These are phyloP conservation scores for Terrapene triunguis DNA, from an alignment of 2,113 vertebrate genomes.

Conservation along the genomic window DNA sequence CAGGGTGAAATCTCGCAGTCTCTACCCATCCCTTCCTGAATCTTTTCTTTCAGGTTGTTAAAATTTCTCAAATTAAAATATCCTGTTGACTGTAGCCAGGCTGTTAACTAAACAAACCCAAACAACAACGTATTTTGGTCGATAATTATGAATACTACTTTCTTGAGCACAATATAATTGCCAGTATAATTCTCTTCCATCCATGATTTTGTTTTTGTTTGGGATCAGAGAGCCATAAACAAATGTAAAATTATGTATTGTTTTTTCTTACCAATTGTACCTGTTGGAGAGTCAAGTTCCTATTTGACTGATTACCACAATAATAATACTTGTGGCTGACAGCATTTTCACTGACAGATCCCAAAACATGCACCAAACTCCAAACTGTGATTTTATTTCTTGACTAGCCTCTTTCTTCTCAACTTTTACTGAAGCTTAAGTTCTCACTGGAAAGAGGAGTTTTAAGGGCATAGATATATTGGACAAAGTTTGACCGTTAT, in stretches of 20 bases:
- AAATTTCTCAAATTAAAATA: neutral
- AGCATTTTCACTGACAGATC: neutral
- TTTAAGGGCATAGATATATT: neutral
- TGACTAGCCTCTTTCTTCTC: neutral
- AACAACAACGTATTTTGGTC: neutral
- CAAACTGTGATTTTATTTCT: neutral
- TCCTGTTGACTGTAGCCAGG: neutral
- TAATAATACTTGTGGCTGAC: neutral
- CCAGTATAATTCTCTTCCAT: neutral
- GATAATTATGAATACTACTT: neutral
- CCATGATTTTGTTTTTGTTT: neutral
- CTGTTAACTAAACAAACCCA: neutral
- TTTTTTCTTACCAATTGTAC: neutral
- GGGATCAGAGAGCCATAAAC: neutral
- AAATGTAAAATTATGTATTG: neutral
- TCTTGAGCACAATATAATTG: neutral
- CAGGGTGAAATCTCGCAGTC: neutral
- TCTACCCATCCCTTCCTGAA: neutral
- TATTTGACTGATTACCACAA: neutral
- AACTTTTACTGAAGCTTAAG: neutral
- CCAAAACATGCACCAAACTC: neutral
- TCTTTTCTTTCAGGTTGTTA: neutral
- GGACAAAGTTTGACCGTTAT: neutral
- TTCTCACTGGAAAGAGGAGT: neutral
- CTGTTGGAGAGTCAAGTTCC: neutral